Conservation (phyloP, 2,888 invertebrate genomes). For the Chaetogeoica ovagalla region DNA sequence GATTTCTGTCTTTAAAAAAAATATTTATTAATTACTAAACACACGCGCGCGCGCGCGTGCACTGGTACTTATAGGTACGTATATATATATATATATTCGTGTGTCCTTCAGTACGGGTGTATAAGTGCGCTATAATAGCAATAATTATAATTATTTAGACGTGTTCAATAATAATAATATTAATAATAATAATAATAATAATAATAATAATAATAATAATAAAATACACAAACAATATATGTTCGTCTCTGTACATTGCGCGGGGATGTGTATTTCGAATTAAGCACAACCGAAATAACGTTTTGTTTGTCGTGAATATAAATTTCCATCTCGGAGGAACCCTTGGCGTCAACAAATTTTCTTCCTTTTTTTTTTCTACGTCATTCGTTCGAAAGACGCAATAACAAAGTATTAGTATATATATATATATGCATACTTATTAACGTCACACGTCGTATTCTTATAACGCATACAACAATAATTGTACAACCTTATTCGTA, state of each 20-base stretch:
- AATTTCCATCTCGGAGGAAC: conserved; percentile 21
- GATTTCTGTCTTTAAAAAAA: conserved; percentile 30
- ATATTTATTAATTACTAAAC: conserved; percentile 3
- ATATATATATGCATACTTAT: too few relatives aligned
- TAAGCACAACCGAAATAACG: background rate
- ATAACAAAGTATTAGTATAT: background rate
- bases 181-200: too few relatives aligned
- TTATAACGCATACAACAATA: background rate
- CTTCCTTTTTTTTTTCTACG: conserved; percentile 33
- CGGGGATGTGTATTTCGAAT: background rate
- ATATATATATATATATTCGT: background rate
- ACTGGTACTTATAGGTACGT: background rate
- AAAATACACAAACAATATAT: background rate
- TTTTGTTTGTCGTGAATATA: conserved; percentile 32
- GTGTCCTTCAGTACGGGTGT: conserved; percentile 16
- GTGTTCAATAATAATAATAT: too few relatives aligned
- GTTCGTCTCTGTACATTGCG: too few relatives aligned
- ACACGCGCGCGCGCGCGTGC: too few relatives aligned
- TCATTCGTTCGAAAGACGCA: conserved; percentile 21
- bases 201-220: background rate
- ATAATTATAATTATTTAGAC: too few relatives aligned
- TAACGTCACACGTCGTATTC: background rate
- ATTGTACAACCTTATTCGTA: background rate
- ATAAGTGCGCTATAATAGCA: conserved; percentile 20
- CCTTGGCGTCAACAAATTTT: background rate